Evolutionary conservation across 2,888 invertebrate genomes (phyloP), one percentile per base, ranked within the genome.

Genomic region (Bombylius discolor): DNA sequence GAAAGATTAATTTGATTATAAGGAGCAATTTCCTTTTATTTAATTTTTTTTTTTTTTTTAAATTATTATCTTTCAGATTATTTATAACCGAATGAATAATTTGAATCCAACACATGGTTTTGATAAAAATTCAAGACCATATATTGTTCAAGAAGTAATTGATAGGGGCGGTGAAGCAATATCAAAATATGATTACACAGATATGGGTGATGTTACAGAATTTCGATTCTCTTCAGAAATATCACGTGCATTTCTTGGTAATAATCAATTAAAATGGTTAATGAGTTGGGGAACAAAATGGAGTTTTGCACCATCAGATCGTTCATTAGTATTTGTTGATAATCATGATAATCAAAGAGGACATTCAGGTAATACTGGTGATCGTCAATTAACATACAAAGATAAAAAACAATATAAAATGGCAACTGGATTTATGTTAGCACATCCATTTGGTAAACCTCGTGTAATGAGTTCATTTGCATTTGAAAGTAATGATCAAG

Each of bases 291-390:
- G 87, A 33, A 70, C 78, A 1, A 73, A 65, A 8, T 89, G 89
- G 88, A 80, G 79, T 14, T 77, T 89, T 42, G 64, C 86, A 1
- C 75, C 79, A 33, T 78, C 79, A 0, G 67, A 66, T 0, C 78
- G 81, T 59, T 80, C 89, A 4, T 66, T 92, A 0, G 82, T 85
- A 14, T 92, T 93, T 67, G 81, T 93, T 53, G 93, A 93, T 67
- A 95, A 95, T 72, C 94, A 95, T 66, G 95, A 95, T 70, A 91
- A 88, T 67, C 92, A 93, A 70, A 77, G 92, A 66, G 39, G 39
- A 11, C 39, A 42, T 42, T 42, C 39, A 5, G 39, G 39, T 11
- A 42, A 42, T 42, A 83, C 82, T 6, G 80, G 82, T 59, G 81
- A 81, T 49, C 81, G 78, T 49, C 72, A 74, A 58, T 64, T 76